phyloP scores from a whole-genome alignment of 2,797 vertebrate species.

The Orestias chungarensis region DNA sequence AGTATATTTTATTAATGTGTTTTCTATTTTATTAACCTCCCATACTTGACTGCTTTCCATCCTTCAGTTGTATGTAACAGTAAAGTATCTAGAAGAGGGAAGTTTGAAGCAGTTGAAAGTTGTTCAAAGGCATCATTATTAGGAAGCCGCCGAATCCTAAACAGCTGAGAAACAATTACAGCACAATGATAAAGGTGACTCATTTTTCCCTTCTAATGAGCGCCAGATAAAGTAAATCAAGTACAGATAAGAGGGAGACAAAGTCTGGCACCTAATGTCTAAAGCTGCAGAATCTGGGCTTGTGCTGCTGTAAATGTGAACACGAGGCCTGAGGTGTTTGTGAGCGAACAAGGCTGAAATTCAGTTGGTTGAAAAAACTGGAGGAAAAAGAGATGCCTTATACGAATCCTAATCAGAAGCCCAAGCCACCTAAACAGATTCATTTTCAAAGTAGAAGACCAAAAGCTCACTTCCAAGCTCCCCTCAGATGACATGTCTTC shows the following conservation, averaged over 20 bases:
- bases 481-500: neutral
- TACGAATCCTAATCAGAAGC: neutral
- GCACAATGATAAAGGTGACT: slow-evolving; percentile 17
- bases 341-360: slow-evolving; percentile 5
- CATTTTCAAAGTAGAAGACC: too few relatives aligned
- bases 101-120: slow-evolving; percentile 7
- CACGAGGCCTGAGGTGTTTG: slow-evolving; percentile 16
- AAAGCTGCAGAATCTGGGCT: neutral
- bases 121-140: slow-evolving; percentile 25
- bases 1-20: neutral
- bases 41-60: slow-evolving; percentile 15
- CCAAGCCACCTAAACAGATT: neutral
- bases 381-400: neutral
- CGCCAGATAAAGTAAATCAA: slow-evolving; percentile 24
- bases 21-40: slow-evolving; percentile 7
- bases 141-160: slow-evolving; percentile 9
- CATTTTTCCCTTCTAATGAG: slow-evolving; percentile 6
- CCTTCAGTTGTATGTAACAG: too few relatives aligned
- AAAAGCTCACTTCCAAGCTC: too few relatives aligned
- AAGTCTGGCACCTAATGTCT: slow-evolving; percentile 22
- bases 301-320: slow-evolving; percentile 21
- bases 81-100: too few relatives aligned
- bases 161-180: slow-evolving; percentile 6
- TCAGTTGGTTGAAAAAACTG: slow-evolving; percentile 14
- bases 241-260: slow-evolving; percentile 20